Base-by-base conservation (phyloP, 1,140 invertebrate genomes). In the Cecropterus lyciades region DNA sequence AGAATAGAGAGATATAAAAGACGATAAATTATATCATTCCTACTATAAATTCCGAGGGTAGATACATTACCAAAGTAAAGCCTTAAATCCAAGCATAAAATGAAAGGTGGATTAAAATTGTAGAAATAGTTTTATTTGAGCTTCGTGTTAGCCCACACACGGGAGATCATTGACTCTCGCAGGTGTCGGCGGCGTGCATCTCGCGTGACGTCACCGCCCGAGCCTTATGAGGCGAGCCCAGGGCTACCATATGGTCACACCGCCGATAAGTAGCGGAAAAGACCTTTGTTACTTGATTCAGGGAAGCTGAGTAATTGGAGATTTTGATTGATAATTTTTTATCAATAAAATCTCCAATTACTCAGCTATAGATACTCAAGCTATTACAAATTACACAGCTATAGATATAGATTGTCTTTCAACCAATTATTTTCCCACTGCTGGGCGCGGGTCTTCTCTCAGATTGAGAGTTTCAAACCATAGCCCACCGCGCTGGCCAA, bases 141-240 rank as follows among this genome's bases (percentile, higher is more conserved):
- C 43, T 43, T 48, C 20, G 56, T 60, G 56, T 59, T 64, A 57
- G 76, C 77, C 77, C 73, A 79, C 77, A 79, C 76, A 70, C 65
- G 73, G 69, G 57, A 72, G 71, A 73, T 69, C 77, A 77, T 77
- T 79, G 77, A 79, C 77, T 76, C 77, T 73, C 57, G 77, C 77
- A 79, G 77, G 77, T 79, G 77, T 79, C 72, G 74, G 45, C 56
- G 56, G 56, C 67, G 69, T 65, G 64, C 75, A 74, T 74, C 75
- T 74, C 75, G 69, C 42, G 67, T 79, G 77, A 79, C 77, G 77
- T 79, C 73, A 79, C 43, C 70, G 66, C 55, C 40, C 33, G 56
- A 59, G 56, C 56, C 56, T 59, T 59, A 59, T 59, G 56, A 46
- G 56, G 56, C 43, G 33, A 40, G 14, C 24, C 24, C 56, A 59